A percentile compares a stretch with the other conserved stretches of the same genome.
These are phyloP conservation scores for Melanotaenia duboulayi DNA, from an alignment of 2,113 vertebrate genomes.

Conservation along the genomic window DNA sequence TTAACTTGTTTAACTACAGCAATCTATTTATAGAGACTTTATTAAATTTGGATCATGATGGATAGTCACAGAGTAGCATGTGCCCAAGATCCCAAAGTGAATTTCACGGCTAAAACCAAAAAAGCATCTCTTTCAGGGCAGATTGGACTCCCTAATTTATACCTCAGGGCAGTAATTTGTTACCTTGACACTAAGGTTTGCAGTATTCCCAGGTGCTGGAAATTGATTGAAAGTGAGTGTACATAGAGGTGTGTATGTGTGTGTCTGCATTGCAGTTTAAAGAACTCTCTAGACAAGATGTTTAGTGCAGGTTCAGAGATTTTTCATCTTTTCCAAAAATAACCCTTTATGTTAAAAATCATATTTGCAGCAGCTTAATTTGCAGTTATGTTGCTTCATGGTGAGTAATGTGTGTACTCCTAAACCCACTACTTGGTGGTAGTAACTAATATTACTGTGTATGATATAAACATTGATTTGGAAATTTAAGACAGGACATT, in stretches of 20 bases:
- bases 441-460: constrained; percentile 36
- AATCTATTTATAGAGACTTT: constrained; percentile 45
- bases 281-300: constrained; percentile 23
- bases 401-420: not conserved
- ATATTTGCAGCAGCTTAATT: not conserved
- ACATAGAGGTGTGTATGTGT: not conserved
- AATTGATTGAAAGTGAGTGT: constrained; percentile 32
- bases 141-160: constrained; percentile 54
- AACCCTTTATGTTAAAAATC: no score
- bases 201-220: constrained; percentile 48
- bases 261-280: constrained; percentile 58
- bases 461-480: constrained; percentile 47
- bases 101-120: constrained; percentile 38
- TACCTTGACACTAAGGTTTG: constrained; percentile 65
- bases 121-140: constrained; percentile 13
- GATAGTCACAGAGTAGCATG: constrained; percentile 24
- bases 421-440: constrained; percentile 8
- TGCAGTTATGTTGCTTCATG: not conserved
- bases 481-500: constrained; percentile 12
- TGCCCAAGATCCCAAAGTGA: constrained; percentile 50
- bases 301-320: not conserved
- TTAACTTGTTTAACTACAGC: constrained; percentile 2
- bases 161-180: constrained; percentile 67
- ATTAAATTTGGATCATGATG: constrained; percentile 52
- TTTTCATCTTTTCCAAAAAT: not conserved